Evolutionary conservation across 2,797 vertebrate species (phyloP), one percentile per base, ranked within the genome.

Genomic region (Rhinella marina): DNA sequence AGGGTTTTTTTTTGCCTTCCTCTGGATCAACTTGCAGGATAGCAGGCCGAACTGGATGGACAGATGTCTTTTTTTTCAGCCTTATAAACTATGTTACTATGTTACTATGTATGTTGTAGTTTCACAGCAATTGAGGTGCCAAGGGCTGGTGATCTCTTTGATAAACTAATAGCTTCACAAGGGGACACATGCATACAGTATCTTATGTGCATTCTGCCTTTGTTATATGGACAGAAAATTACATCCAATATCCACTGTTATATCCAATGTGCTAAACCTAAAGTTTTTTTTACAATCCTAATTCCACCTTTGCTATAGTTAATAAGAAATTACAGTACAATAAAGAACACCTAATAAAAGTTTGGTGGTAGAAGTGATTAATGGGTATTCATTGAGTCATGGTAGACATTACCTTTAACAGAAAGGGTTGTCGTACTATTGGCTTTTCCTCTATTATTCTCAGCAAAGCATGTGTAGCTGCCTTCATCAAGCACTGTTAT

Each of bases 391-490:
- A 73, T 21, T 16, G 7, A 5, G 8, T 32, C 32, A 16, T 1
- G 23, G 41, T 1, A n/a, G 4, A 32, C 41, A 62, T 83, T 94
- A 96, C 98, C 97, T 95, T 96, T 99, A 88, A 99, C 95, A 88
- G 95, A 88, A 73, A 99, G 95, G 29, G 94, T 94, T 86, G 96
- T 97, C 0, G 97, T 97, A 93, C 96, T 98, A 90, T 99, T 99
- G 83, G 97, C 97, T 90, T 97, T 98, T 59, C 98, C 98, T 92
- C 94, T 92, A 90, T 97, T 95, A 59, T 99, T 99, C 93, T 97
- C 97, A 0, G 97, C 97, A 82, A 99, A 99, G 92, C 98, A 99
- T 0, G 97, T 99, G 89, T 99, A 99, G 86, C 92, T 92, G 52
- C 98, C 98, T 83, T 97, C 96, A 82, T 99, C 98, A 41, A 94